Evolutionary conservation across 2,888 invertebrate species (phyloP).

Genomic region (Drosophila crucigera): DNA sequence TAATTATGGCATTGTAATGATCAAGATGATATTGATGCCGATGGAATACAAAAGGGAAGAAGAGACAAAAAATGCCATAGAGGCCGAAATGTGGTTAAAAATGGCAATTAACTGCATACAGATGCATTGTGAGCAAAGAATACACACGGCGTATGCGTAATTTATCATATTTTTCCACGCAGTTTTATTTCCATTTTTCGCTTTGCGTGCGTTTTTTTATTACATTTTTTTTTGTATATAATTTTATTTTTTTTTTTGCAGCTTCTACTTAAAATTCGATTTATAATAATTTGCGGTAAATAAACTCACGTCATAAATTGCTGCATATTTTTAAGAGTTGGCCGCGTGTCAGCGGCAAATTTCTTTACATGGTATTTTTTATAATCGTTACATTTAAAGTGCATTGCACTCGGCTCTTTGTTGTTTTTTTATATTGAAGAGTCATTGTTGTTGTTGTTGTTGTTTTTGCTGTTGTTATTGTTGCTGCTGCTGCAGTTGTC

Average conservation of each 20-base stretch:
- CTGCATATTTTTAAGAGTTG: slow-evolving; percentile 52
- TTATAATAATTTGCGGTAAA: slow-evolving; percentile 81
- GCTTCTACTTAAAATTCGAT: slow-evolving; percentile 75
- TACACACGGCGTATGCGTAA: slow-evolving; percentile 66
- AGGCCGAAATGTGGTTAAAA: slow-evolving; percentile 60
- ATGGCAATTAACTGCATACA: slow-evolving; percentile 70
- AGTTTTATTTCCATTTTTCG: slow-evolving; percentile 68
- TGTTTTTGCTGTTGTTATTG: slow-evolving; percentile 21
- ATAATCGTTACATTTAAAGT: slow-evolving; percentile 59
- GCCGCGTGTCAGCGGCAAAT: slow-evolving; percentile 54
- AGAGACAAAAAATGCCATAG: slow-evolving; percentile 9
- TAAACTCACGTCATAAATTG: slow-evolving; percentile 75
- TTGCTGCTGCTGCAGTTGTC: slow-evolving; percentile 29
- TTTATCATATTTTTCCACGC: slow-evolving; percentile 74
- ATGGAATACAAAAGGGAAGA: slow-evolving; percentile 10
- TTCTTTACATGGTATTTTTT: slow-evolving; percentile 56
- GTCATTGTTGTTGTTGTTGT: slow-evolving; percentile 25
- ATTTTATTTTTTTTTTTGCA: slow-evolving; percentile 7
- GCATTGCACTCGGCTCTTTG: slow-evolving; percentile 52
- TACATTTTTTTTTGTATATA: background rate
- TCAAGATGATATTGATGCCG: slow-evolving; percentile 41
- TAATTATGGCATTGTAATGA: slow-evolving; percentile 46
- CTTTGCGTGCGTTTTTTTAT: slow-evolving; percentile 17
- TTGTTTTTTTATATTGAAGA: slow-evolving; percentile 34
- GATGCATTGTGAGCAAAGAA: slow-evolving; percentile 3